Conservation (phyloP, 2,797 vertebrate species). For the Crypturellus tataupa region DNA sequence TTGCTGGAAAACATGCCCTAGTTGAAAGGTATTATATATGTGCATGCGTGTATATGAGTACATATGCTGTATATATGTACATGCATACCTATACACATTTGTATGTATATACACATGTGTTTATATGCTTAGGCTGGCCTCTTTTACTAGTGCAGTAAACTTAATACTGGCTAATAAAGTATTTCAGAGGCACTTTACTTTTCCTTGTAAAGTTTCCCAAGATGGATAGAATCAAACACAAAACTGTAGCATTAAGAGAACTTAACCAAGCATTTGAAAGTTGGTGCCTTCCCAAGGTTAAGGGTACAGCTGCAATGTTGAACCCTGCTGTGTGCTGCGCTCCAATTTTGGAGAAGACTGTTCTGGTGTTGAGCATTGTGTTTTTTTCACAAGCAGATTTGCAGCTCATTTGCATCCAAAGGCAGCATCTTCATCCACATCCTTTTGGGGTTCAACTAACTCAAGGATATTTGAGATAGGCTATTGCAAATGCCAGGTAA, state of each 20-base stretch:
- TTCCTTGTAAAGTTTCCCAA: conserved; percentile 23
- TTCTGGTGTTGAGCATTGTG: neutral
- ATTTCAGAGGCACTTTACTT: conserved; percentile 24
- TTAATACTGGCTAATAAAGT: conserved; percentile 29
- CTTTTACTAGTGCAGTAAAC: conserved; percentile 1
- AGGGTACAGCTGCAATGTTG: neutral
- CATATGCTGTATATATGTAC: too few relatives aligned
- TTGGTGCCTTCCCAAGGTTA: neutral
- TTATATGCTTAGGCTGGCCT: neutral
- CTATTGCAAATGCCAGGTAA: neutral
- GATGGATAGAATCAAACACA: neutral
- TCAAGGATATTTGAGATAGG: neutral
- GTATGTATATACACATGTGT: neutral
- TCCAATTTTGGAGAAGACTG: neutral
- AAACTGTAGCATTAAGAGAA: neutral
- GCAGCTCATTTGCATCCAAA: neutral
- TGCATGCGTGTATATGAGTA: neutral
- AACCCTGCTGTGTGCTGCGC: neutral
- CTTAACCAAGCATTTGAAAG: neutral
- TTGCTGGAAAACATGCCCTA: neutral
- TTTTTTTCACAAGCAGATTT: neutral
- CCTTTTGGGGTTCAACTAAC: fast-evolving
- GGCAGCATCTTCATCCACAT: neutral
- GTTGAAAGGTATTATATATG: neutral
- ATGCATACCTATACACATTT: neutral